Conservation (phyloP, 1,140 invertebrate species). For the Gryon sp. region DNA sequence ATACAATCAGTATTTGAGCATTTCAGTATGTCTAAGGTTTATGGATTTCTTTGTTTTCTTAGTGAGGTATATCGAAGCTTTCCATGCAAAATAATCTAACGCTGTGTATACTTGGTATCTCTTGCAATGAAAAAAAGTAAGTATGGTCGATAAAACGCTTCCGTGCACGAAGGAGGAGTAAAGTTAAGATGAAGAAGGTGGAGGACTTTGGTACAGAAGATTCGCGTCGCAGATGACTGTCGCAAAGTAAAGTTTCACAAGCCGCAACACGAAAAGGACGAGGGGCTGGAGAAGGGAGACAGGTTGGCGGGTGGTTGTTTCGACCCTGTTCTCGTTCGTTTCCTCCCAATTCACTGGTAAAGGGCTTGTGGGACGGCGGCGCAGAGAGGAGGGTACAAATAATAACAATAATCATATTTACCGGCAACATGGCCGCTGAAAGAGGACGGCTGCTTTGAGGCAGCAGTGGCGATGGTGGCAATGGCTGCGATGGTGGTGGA, state of each 20-base stretch:
- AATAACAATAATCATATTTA: conserved; percentile 81
- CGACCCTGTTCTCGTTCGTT: conserved; percentile 74
- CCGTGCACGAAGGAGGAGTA: conserved; percentile 55
- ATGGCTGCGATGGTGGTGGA: conserved; percentile 63
- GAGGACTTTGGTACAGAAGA: conserved; percentile 60
- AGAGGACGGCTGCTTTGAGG: conserved; percentile 73
- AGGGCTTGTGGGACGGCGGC: conserved; percentile 57
- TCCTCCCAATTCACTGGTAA: conserved; percentile 73
- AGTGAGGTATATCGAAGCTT: conserved; percentile 59
- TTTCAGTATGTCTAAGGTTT: conserved; percentile 60
- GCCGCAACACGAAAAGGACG: conserved; percentile 62
- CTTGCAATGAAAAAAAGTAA: conserved; percentile 60
- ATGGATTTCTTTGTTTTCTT: conserved; percentile 56
- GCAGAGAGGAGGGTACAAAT: conserved; percentile 76
- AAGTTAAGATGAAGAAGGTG: conserved; percentile 55
- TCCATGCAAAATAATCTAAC: conserved; percentile 59
- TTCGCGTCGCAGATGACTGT: conserved; percentile 68
- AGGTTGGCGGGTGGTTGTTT: conserved; percentile 73
- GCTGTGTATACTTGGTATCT: conserved; percentile 56
- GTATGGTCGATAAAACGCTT: conserved; percentile 77
- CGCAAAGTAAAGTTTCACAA: conserved; percentile 72
- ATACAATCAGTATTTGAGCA: conserved; percentile 46
- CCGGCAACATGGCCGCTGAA: conserved; percentile 79
- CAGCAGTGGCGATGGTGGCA: conserved; percentile 55
- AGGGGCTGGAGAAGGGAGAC: conserved; percentile 31